Conservation (phyloP, 1,140 invertebrate genomes). For the Heliothis virescens region DNA sequence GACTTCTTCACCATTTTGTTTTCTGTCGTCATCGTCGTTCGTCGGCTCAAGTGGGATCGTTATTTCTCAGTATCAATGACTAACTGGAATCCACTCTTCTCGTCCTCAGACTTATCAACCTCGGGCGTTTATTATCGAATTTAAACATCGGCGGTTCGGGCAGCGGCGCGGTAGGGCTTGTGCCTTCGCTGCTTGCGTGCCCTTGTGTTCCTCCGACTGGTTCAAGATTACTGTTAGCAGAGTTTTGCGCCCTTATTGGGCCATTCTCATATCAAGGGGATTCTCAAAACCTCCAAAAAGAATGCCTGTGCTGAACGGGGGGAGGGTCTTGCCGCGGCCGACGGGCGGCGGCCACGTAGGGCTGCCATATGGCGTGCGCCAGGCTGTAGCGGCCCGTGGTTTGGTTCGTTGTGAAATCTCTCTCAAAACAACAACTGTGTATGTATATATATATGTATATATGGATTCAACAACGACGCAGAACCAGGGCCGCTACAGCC, state of each 20-base stretch:
- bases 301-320: conserved; percentile 57
- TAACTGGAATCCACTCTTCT: conserved; percentile 88
- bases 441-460: no score
- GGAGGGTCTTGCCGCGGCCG: conserved; percentile 50
- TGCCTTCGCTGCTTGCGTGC: conserved; percentile 61
- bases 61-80: conserved; percentile 89
- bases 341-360: conserved; percentile 61
- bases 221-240: conserved; percentile 7
- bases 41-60: conserved; percentile 90
- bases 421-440: no score
- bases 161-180: conserved; percentile 43
- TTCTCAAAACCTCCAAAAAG: conserved; percentile 74
- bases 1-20: conserved; percentile 67
- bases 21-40: conserved; percentile 82
- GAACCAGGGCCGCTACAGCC: conserved; percentile 60
- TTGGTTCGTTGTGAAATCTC: conserved; percentile 49
- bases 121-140: conserved; percentile 77
- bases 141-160: no score
- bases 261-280: conserved; percentile 74
- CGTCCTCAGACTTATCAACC: conserved; percentile 84
- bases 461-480: conserved; percentile 51
- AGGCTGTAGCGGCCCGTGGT: conserved; percentile 62
- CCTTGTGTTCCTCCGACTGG: neutral
- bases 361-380: conserved; percentile 55
- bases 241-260: conserved; percentile 49